phyloP scores from a whole-genome alignment of 2,888 invertebrate genomes.

The Epinotia bilunana region DNA sequence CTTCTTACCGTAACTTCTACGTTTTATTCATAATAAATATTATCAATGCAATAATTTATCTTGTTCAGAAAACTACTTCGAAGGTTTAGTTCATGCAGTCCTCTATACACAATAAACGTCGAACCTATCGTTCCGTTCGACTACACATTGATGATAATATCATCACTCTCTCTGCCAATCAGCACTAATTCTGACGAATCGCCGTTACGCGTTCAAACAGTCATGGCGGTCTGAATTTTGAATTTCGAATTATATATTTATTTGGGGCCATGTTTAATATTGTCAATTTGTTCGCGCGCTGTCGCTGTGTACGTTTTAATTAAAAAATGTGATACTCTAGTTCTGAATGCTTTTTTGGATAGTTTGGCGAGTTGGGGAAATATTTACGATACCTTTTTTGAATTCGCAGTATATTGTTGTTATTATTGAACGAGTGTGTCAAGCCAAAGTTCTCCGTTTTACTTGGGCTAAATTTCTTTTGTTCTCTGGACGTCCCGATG shows the following conservation, averaged over 20 bases:
- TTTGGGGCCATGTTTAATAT: constrained; percentile 48
- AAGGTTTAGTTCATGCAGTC: no score
- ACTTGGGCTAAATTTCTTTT: no score
- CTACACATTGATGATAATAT: constrained; percentile 76
- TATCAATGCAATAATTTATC: no score
- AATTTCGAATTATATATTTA: constrained; percentile 61
- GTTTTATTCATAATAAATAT: not conserved
- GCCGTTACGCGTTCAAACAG: constrained; percentile 55
- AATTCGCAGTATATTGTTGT: no score
- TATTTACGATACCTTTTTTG: not conserved
- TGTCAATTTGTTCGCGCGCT: constrained; percentile 37
- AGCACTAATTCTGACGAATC: constrained; percentile 77
- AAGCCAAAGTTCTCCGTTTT: no score
- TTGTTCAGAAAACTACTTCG: no score
- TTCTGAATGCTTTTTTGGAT: not conserved
- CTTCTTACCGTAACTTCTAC: no score
- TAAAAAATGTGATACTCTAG: constrained; percentile 26
- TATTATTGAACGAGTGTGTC: no score
- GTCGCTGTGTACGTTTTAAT: constrained; percentile 31
- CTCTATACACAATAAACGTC: no score
- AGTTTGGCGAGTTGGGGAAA: constrained; percentile 4
- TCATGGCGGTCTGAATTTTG: constrained; percentile 61
- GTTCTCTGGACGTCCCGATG: no score
- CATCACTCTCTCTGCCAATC: constrained; percentile 74
- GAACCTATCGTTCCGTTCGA: constrained; percentile 39